Percentiles rank a stretch among this genome's conserved stretches.
These are phyloP conservation scores for Pseudomyrmex gracilis DNA, from an alignment of 1,140 invertebrate species.

Conservation along the genomic window DNA sequence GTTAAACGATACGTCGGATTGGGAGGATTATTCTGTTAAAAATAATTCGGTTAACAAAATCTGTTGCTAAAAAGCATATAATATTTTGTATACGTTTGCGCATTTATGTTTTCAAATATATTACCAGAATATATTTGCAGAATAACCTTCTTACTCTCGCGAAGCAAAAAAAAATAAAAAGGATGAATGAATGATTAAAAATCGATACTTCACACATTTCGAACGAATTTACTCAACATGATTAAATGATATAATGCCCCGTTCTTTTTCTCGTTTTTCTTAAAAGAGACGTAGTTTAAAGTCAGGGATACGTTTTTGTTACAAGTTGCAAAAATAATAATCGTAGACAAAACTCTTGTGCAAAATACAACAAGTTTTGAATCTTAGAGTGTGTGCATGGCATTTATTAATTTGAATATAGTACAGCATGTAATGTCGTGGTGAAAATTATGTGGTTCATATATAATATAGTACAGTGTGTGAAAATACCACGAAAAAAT, in stretches of 20 bases:
- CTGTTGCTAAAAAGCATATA: background rate
- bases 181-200: background rate
- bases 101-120: no score
- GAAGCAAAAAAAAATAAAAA: background rate
- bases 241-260: background rate
- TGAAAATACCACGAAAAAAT: slow-evolving; percentile 11
- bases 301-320: slow-evolving; percentile 6
- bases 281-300: slow-evolving; percentile 31
- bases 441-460: slow-evolving; percentile 50
- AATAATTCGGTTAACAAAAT: background rate
- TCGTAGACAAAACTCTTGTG: slow-evolving; percentile 4
- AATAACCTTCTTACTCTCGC: background rate
- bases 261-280: slow-evolving; percentile 1
- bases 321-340: background rate
- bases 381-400: slow-evolving; percentile 66
- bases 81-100: no score
- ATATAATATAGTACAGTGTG: slow-evolving; percentile 9
- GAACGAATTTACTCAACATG: background rate
- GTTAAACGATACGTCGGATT: slow-evolving; percentile 46
- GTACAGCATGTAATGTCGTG: slow-evolving; percentile 57
- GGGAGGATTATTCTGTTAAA: slow-evolving; percentile 19
- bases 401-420: slow-evolving; percentile 61
- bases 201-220: background rate
- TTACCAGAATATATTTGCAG: background rate
- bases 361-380: background rate